Percentiles rank a stretch among this genome's conserved stretches.
Conservation (phyloP, 2,797 vertebrate genomes). For the Hipposideros larvatus region DNA sequence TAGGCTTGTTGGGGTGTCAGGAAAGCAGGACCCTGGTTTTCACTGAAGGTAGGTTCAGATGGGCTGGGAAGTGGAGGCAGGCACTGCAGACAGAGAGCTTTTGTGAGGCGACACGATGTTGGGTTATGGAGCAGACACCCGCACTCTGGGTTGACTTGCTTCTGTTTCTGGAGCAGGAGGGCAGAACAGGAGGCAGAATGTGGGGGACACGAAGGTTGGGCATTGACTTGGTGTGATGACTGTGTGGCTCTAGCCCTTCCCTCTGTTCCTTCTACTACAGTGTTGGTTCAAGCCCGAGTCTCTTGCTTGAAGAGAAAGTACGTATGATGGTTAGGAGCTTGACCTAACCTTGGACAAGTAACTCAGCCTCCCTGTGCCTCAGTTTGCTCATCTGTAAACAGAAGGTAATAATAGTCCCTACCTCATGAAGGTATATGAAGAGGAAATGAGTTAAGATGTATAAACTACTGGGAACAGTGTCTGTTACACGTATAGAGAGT, state of each 20-base stretch:
- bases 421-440: neutral
- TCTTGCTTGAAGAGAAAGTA: neutral
- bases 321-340: neutral
- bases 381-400: neutral
- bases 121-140: neutral
- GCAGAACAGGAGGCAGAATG: neutral
- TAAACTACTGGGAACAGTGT: neutral
- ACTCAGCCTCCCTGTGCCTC: neutral
- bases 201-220: neutral
- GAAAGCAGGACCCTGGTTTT: neutral
- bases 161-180: neutral
- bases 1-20: neutral
- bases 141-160: neutral
- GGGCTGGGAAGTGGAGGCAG: neutral
- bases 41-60: neutral
- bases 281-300: neutral
- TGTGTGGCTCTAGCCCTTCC: accelerated
- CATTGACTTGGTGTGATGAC: neutral
- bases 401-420: neutral
- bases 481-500: neutral
- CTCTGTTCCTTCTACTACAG: neutral
- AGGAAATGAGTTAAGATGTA: neutral
- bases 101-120: neutral
- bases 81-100: neutral
- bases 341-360: neutral